A percentile compares a stretch with the other conserved stretches of the same genome.
These are phyloP conservation scores for Okapia johnstoni DNA, from an alignment of 2,113 vertebrate species.

Conservation along the genomic window DNA sequence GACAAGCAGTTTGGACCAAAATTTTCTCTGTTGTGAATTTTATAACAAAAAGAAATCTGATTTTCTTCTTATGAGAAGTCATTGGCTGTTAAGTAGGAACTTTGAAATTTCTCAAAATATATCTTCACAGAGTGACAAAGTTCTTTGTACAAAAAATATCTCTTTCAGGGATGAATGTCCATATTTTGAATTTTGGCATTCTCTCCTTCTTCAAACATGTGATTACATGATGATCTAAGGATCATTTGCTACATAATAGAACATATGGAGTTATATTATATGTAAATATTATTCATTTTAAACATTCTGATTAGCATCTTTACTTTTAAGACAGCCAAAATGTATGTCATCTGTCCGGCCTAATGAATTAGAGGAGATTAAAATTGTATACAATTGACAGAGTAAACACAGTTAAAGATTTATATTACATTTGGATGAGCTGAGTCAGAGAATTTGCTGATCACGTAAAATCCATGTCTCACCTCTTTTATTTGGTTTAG, in stretches of 20 bases:
- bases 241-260: not conserved
- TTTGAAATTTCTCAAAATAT: not conserved
- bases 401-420: conserved; percentile 34
- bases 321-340: not conserved
- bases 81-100: not conserved
- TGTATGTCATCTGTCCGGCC: not conserved
- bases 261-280: not conserved
- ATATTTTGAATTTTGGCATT: not conserved
- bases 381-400: not conserved
- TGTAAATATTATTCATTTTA: not conserved
- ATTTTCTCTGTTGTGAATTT: not conserved
- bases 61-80: not conserved
- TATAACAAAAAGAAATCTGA: conserved; percentile 1
- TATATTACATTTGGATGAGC: conserved; percentile 7
- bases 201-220: not conserved
- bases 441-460: conserved; percentile 7
- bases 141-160: not conserved
- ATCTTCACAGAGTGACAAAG: not conserved
- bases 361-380: not conserved
- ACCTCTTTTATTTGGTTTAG: conserved; percentile 17
- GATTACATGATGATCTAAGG: not conserved
- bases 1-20: not conserved
- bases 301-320: conserved; percentile 9
- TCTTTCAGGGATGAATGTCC: not conserved
- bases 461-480: not conserved